phyloP scores from a whole-genome alignment of 2,888 invertebrate species.

The Drosophila parthenogenetica region DNA sequence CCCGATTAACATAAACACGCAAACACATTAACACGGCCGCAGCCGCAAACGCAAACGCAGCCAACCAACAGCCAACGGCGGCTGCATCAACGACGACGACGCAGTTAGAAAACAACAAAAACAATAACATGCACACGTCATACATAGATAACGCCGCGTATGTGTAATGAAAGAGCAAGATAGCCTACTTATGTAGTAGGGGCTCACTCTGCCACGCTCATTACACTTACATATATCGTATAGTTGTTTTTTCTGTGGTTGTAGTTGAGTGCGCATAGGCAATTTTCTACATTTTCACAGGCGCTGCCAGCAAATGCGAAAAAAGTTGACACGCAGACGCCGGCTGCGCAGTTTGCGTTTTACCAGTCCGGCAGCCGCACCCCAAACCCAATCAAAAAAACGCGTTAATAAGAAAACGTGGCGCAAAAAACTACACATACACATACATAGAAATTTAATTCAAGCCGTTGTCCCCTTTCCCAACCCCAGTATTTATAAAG shows the following conservation, averaged over 20 bases:
- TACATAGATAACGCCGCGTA: conserved; percentile 82
- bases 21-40: conserved; percentile 81
- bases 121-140: conserved; percentile 42
- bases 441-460: conserved; percentile 24
- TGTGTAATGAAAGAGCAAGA: conserved; percentile 73
- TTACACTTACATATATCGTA: conserved; percentile 80
- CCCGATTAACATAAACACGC: conserved; percentile 84
- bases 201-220: conserved; percentile 75
- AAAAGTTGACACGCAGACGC: conserved; percentile 70
- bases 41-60: conserved; percentile 47
- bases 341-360: conserved; percentile 55
- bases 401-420: conserved; percentile 82
- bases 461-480: conserved; percentile 15
- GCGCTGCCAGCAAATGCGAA: conserved; percentile 57
- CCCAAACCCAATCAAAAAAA: conserved; percentile 83
- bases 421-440: conserved; percentile 75
- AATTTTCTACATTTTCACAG: conserved; percentile 78
- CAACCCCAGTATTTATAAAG: conserved; percentile 32
- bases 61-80: conserved; percentile 72
- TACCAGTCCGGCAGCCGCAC: conserved; percentile 57
- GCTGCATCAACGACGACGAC: conserved; percentile 51
- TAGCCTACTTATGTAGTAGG: conserved; percentile 38
- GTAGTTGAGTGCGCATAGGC: conserved; percentile 80
- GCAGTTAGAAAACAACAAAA: conserved; percentile 80
- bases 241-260: conserved; percentile 54